A percentile compares a stretch with the other conserved stretches of the same genome.
These are phyloP conservation scores for Heliothis subflexa DNA, from an alignment of 1,140 invertebrate species.

Conservation along the genomic window DNA sequence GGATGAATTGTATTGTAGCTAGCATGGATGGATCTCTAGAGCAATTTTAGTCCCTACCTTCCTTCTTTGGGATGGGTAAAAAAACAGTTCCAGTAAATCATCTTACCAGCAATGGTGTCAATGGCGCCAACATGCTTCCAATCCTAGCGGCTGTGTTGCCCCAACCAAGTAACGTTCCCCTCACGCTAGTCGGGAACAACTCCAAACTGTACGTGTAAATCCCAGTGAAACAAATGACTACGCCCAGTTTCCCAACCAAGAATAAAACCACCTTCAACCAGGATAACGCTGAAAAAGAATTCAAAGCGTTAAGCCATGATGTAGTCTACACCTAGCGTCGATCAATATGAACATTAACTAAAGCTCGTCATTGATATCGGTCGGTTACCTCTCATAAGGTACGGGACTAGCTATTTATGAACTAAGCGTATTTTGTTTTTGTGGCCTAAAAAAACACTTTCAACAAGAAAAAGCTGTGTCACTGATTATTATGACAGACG, in stretches of 20 bases:
- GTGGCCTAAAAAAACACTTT: too few relatives aligned
- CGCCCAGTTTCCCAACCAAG: conserved; percentile 68
- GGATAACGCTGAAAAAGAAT: conserved; percentile 61
- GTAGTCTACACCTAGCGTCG: too few relatives aligned
- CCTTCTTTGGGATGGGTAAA: not conserved
- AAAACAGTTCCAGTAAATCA: not conserved
- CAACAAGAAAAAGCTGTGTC: too few relatives aligned
- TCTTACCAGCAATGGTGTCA: conserved; percentile 72
- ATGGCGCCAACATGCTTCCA: conserved; percentile 73
- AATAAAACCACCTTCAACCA: conserved; percentile 72
- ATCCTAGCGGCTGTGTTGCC: conserved; percentile 69
- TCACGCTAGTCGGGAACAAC: conserved; percentile 74
- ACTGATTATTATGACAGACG: too few relatives aligned
- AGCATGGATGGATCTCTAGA: too few relatives aligned
- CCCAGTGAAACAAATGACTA: conserved; percentile 73
- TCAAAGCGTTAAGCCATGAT: too few relatives aligned
- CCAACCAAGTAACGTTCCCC: conserved; percentile 70
- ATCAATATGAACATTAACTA: not conserved
- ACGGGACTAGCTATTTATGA: not conserved
- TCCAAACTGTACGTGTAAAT: conserved; percentile 76
- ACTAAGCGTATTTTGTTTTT: not conserved
- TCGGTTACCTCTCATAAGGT: too few relatives aligned
- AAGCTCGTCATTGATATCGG: not conserved
- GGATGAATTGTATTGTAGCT: too few relatives aligned
- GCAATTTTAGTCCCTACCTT: too few relatives aligned